Percentiles rank a stretch among this genome's conserved stretches.
Conservation (phyloP, 2,888 invertebrate genomes). For the Drosophila diplacantha region DNA sequence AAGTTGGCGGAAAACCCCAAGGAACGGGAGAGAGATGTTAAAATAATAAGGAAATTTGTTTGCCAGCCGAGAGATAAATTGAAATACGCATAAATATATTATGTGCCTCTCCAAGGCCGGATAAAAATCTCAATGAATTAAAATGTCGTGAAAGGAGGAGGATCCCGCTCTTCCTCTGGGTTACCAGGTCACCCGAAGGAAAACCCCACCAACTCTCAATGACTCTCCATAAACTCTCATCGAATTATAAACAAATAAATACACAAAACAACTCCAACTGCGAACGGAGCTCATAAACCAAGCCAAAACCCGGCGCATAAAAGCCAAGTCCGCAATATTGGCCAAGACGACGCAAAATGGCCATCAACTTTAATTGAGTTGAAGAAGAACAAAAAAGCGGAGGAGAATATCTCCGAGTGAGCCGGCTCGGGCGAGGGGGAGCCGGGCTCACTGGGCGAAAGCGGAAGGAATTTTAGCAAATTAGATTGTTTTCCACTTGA, state of each 20-base stretch:
- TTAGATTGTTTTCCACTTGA: conserved; percentile 78
- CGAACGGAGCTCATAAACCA: conserved; percentile 56
- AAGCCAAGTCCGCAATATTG: conserved; percentile 69
- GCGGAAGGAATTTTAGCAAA: conserved; percentile 74
- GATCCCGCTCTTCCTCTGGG: conserved; percentile 4
- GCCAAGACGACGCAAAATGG: conserved; percentile 61
- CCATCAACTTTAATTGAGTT: conserved; percentile 71
- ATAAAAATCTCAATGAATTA: conserved; percentile 22
- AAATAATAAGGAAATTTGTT: conserved; percentile 42
- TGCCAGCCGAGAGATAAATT: conserved; percentile 31
- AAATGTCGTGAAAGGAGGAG: conserved; percentile 1
- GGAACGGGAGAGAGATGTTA: conserved; percentile 10
- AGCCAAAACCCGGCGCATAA: conserved; percentile 49
- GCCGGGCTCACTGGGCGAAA: conserved; percentile 13
- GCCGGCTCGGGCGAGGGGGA: not conserved
- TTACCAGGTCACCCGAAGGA: conserved; percentile 11
- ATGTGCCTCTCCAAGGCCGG: not conserved
- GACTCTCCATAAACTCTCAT: conserved; percentile 37
- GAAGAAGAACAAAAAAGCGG: conserved; percentile 55
- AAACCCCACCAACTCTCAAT: conserved; percentile 8
- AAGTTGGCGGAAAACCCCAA: conserved; percentile 37
- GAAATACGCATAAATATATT: conserved; percentile 34
- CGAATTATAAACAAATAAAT: conserved; percentile 70
- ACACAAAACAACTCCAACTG: conserved; percentile 31
- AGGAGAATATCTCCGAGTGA: conserved; percentile 35